Evolutionary conservation across 2,113 vertebrate species (phyloP), one percentile per base, ranked within the genome.

Genomic region (Hiodon tergisus): DNA sequence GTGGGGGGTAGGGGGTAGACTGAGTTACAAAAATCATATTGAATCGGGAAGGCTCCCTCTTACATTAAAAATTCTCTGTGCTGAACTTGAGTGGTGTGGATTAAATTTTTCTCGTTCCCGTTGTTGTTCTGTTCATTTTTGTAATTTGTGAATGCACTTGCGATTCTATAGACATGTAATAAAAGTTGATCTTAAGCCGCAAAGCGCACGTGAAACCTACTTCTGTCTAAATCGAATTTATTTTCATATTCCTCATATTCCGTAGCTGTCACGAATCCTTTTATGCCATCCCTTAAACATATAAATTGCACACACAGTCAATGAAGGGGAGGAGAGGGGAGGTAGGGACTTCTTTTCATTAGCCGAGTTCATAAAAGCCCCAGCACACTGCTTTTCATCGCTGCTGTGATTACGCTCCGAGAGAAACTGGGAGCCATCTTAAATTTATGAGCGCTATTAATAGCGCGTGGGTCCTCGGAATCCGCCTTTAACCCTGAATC

Each of bases 391-490:
- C 79, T 70, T 81, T 79, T 72, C 31, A 31, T 31, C 31, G 31
- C 73, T 78, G 77, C 73, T 73, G 76, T 74, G 79, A 80, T 85
- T 83, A 80, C 77, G 72, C 81, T 73, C 71, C 60, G 50, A 55
- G 7, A 71, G 63, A 72, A 75, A 71, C 62, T 50, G 60, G 81
- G 80, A 77, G 69, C 76, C 80, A 80, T 78, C 82, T 84, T 86
- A 78, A 83, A 75, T 85, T 72, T 81, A 72, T 74, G 72, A 77
- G 52, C 77, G 74, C 84, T 88, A 85, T 87, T 86, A 87, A 87
- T 88, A 87, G 86, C 86, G 60, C 74, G 48, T 72, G 8, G 69
- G 79, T 78, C 80, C 76, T 78, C 79, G 75, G 80, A 89, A 86
- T 86, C 82, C 3, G 71, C 78, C 78, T 88, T 86, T 86, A 87